These are phyloP conservation scores for Pyxicephalus adspersus DNA, from an alignment of 2,113 vertebrate genomes.

Conservation along the genomic window DNA sequence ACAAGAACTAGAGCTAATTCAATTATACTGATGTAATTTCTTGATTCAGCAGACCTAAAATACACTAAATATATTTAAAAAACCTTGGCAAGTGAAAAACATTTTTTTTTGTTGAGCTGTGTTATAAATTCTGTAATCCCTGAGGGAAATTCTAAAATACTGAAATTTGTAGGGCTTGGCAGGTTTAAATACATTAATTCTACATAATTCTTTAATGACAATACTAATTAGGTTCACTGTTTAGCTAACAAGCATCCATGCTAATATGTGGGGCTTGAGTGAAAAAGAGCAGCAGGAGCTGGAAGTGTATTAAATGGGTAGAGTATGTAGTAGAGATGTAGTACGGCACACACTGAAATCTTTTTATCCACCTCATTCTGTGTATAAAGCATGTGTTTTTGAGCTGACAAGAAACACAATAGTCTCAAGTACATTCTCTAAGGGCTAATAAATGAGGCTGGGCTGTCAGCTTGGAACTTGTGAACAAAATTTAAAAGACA, in stretches of 20 bases:
- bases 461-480: conserved; percentile 8
- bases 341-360: not conserved
- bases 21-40: too few relatives aligned
- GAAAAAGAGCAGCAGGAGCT: conserved; percentile 50
- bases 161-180: conserved; percentile 58
- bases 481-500: conserved; percentile 1
- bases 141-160: conserved; percentile 18
- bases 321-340: not conserved
- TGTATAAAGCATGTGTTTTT: not conserved
- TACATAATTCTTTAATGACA: conserved; percentile 60
- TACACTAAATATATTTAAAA: too few relatives aligned
- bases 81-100: too few relatives aligned
- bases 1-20: too few relatives aligned
- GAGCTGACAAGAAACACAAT: not conserved
- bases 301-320: conserved; percentile 18
- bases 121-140: conserved; percentile 30
- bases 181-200: conserved; percentile 65
- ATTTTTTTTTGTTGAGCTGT: not conserved
- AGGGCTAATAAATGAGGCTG: conserved; percentile 7
- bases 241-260: conserved; percentile 63
- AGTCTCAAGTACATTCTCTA: conserved; percentile 3
- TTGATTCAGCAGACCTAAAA: too few relatives aligned
- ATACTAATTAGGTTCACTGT: conserved; percentile 65
- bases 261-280: conserved; percentile 62
- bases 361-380: not conserved